Base-by-base conservation (phyloP, 1,140 invertebrate species). In the Rhyacophila brunnea region DNA sequence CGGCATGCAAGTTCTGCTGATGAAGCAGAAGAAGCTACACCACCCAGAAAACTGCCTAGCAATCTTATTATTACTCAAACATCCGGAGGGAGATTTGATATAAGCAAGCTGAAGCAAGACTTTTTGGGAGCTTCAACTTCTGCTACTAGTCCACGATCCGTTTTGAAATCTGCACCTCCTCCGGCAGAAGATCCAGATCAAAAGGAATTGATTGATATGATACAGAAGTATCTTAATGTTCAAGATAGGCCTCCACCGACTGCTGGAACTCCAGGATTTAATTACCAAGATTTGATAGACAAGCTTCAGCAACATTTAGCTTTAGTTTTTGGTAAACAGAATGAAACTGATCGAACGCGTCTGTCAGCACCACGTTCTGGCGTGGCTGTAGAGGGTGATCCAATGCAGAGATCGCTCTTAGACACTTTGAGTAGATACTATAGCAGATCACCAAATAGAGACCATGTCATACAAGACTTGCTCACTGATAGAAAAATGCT, bases 341-440 rank as follows among this genome's bases (percentile, higher is more conserved):
- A 60, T 35, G 58, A 65, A 20, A 68, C 65, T 0, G 68, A 75
- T 19, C 63, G 66, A 20, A 19, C 42, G 0, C 51, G 46, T 11
- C 60, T 61, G 0, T 49, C 50, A 23, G 34, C 51, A 5, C 60
- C 5, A 15, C 52, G 58, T 13, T 47, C 67, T n/a, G 19, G 47
- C 2, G 34, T 43, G 23, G 68, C 7, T 69, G 72, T 74, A 44
- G 70, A 80, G 62, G 81, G 77, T 55, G 83, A 87, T 68, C 80
- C 81, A 36, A 74, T 83, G 1, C 84, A 86, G 66, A 81, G 82
- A 62, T 81, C 81, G 9, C 58, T 88, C 4, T 67, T 85, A 35
- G 86, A 88, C 49, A 87, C 85, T 0, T 70, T 88, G 0, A 78
- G 83, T 48, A 78, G 87, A 38, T 87, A 88, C 66, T 88, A 86